Base-by-base conservation (phyloP, 2,888 invertebrate species). In the Nezara viridula region DNA sequence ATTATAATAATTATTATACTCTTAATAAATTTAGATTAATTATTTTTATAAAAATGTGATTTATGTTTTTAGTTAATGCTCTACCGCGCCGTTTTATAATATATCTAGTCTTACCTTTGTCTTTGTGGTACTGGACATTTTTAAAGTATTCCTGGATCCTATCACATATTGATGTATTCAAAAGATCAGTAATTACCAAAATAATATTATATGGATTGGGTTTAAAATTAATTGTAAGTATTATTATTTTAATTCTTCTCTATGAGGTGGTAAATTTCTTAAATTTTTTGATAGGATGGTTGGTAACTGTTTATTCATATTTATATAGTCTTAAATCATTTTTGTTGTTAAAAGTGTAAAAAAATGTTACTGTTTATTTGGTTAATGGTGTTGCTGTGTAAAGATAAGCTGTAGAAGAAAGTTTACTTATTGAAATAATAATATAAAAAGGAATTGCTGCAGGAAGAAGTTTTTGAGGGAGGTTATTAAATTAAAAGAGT, bases 1-100 rank as follows among this genome's bases (percentile, higher is more conserved):
- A 44, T 7, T 44, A 7, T 44, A 44, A 44, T 7, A 44, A 44
- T 44, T 44, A 44, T 7, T 44, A 44, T 44, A 44, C 5, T 44
- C 5, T 44, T 7, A 44, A 44, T 60, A 27, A 27, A 9, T 2
- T 60, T 24, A 60, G 14, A 12, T 27, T 60, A 0, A n/a, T 55
- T 2, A 27, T 27, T 60, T 4, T 12, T 24, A 60, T 24, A 60
- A 60, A 4, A 27, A 60, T 60, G 27, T 60, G 7, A 3, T 47
- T 40, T 44, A 10, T 55, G 24, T 16, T 88, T 88, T n/a, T 77
- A 88, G 88, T 27, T 44, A 10, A 77, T 66, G 44, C 40, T 40
- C 88, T 88, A 24, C 88, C 88, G 19, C 3, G 16, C 12, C 66
- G 37, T n/a, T 88, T 73, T 32, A n/a, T 73, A 12, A 66, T 88